These are phyloP conservation scores for Sinocyclocheilus anophthalmus DNA, from an alignment of 2,113 vertebrate species.

Conservation along the genomic window DNA sequence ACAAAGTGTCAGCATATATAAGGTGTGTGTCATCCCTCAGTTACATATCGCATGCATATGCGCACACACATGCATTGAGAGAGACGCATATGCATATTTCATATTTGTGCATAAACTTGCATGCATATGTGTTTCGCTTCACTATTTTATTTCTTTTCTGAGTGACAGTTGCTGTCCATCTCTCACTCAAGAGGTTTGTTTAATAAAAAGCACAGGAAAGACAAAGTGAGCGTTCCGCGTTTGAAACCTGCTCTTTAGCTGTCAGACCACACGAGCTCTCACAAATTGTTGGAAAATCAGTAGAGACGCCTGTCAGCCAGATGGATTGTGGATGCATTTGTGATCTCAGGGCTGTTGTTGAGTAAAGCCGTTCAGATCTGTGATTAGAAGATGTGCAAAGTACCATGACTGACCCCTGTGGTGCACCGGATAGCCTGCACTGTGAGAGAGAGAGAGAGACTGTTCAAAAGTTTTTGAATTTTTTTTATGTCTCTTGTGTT, in stretches of 20 bases:
- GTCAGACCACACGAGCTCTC: conserved; percentile 4
- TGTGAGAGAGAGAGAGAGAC: neutral
- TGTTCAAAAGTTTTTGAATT: neutral
- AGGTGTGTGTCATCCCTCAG: conserved; percentile 62
- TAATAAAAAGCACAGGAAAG: neutral
- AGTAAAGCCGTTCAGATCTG: neutral
- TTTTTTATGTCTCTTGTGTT: neutral
- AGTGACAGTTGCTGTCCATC: neutral
- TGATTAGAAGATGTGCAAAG: conserved; percentile 18
- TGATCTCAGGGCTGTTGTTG: conserved; percentile 6
- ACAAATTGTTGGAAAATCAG: neutral
- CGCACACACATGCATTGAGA: neutral
- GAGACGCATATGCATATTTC: neutral
- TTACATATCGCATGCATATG: neutral
- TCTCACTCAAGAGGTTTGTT: neutral
- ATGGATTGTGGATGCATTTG: conserved; percentile 19
- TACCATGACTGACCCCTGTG: neutral
- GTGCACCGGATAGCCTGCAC: neutral
- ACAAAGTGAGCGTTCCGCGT: neutral
- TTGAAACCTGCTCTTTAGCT: conserved; percentile 6
- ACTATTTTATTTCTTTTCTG: neutral
- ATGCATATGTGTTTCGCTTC: neutral
- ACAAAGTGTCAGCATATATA: conserved; percentile 69
- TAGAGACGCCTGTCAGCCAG: conserved; percentile 5
- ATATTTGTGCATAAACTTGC: neutral